These are phyloP conservation scores for Drosophila mauritiana DNA, from an alignment of 1,140 invertebrate species.

Conservation along the genomic window DNA sequence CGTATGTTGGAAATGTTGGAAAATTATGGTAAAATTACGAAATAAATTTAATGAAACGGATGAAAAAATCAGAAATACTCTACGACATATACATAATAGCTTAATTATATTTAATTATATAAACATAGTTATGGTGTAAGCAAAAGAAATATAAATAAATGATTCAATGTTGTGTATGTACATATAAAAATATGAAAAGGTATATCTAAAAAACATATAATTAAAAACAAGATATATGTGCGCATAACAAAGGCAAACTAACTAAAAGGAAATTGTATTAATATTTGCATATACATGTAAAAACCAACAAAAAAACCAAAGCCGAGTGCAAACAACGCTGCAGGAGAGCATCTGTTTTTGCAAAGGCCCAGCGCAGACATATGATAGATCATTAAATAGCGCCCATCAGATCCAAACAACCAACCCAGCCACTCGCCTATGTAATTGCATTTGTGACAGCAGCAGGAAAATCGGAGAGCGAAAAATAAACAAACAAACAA, in stretches of 20 bases:
- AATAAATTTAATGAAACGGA: constrained; percentile 31
- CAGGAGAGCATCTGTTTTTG: constrained; percentile 33
- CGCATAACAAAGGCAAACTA: constrained; percentile 59
- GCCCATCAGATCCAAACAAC: constrained; percentile 39
- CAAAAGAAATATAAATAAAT: constrained; percentile 73
- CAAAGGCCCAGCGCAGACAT: constrained; percentile 30
- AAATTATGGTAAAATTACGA: constrained; percentile 52
- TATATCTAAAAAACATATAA: constrained; percentile 57
- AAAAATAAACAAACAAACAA: constrained; percentile 10
- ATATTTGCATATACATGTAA: constrained; percentile 58
- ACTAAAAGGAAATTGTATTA: constrained; percentile 49
- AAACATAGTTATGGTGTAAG: constrained; percentile 74
- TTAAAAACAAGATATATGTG: constrained; percentile 64
- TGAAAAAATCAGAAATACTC: constrained; percentile 30
- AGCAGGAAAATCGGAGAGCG: constrained; percentile 16
- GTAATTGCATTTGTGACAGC: constrained; percentile 66
- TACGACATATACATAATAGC: constrained; percentile 63
- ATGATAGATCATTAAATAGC: constrained; percentile 53
- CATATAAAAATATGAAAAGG: constrained; percentile 66
- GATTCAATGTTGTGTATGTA: constrained; percentile 83
- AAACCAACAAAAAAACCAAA: constrained; percentile 10
- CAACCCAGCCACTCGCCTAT: constrained; percentile 31
- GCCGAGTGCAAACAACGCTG: constrained; percentile 43
- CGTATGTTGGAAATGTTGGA: constrained; percentile 68
- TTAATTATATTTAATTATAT: constrained; percentile 79